Evolutionary conservation across 2,888 invertebrate genomes (phyloP), one percentile per base, ranked within the genome.

Genomic region (Epirrhoe alternata): DNA sequence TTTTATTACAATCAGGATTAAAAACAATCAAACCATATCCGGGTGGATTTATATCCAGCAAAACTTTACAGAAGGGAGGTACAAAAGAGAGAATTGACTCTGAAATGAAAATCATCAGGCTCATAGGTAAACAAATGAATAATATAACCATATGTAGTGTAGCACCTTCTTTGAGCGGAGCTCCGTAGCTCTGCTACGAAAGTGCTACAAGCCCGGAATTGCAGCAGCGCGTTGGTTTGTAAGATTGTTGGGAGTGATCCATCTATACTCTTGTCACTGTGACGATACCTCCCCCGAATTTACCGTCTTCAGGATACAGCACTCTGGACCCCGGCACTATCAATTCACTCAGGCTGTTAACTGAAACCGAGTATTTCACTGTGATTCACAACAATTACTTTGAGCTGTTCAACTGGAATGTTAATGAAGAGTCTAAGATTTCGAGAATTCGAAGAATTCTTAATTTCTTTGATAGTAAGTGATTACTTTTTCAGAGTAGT

Each of bases 381-480:
- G 61, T 68, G 71, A 64, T 65, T 71, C 71, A 66, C 68, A 78
- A 79, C 83, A 83, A 86, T 86, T 85, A 84, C 84, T 82, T 64
- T 69, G 69, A 72, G 72, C 77, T 73, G 73, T 80, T 80, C 75
- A 74, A 75, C 75, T 80, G 75, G 81, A 84, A 86, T 85, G 80
- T 85, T 86, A 88, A 88, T 87, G 85, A 84, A 85, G 82, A 78
- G 80, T 71, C 69, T 60, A 59, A 61, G 62, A 68, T 61, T 67
- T 60, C 42, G 57, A 52, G 47, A 61, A 61, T 65, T 60, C 31
- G 4, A 6, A 31, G 54, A 50, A 53, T 63, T 60, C 14, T 35
- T 35, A 6, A 35, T 35, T 35, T 47, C 47, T 16, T 16, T 42
- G 12, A 42, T 42, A 12, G 12, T 12, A 42, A 12, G 38, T 12